Base-by-base conservation (phyloP, 2,113 vertebrate genomes). In the Neofelis nebulosa region DNA sequence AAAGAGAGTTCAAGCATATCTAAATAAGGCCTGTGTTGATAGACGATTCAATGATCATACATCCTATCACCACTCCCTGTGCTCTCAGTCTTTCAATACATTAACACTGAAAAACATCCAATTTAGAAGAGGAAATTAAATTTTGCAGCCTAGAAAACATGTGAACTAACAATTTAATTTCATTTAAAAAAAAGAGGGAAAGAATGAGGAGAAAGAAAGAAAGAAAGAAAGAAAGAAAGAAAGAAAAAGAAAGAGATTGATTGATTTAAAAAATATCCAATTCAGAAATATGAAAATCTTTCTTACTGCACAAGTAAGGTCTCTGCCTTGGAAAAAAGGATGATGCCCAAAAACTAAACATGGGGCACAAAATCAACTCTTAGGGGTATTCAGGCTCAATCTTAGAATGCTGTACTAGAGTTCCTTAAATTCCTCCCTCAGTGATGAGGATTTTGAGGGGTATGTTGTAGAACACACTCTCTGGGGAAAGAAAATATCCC, bases 241-340 rank as follows among this genome's bases (percentile, higher is more conserved):
- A 92, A 93, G 36, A n/a, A 98, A 73, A 97, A 96, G 89, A 86
- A 66, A 97, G 68, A 89, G 50, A 97, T 73, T 87, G 91, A 97
- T 87, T 86, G 91, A 97, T 87, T 86, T 66, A 63, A 82, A 45
- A 31, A 16, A 89, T 50, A 61, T n/a, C 2, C 9, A n/a, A 63
- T 61, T 82, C n/a, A 88, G 48, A 92, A n/a, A 45, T 36, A 13
- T 79, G n/a, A 91, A 38, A 83, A 29, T 48, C 65, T 73, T 94
- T 38, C 7, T 36, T 61, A 36, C 6, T 78, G 11, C 4, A 92
- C 50, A 97, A 78, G 33, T 63, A 61, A 87, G 36, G 12, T 36
- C 7, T 61, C 31, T 57, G 8, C 14, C 31, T 76, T 41, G 57
- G 21, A 78, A 68, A 73, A 7, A 91, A 57, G 4, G 7, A 81